Conservation (phyloP, 1,140 invertebrate species). For the Venustaconcha ellipsiformis region DNA sequence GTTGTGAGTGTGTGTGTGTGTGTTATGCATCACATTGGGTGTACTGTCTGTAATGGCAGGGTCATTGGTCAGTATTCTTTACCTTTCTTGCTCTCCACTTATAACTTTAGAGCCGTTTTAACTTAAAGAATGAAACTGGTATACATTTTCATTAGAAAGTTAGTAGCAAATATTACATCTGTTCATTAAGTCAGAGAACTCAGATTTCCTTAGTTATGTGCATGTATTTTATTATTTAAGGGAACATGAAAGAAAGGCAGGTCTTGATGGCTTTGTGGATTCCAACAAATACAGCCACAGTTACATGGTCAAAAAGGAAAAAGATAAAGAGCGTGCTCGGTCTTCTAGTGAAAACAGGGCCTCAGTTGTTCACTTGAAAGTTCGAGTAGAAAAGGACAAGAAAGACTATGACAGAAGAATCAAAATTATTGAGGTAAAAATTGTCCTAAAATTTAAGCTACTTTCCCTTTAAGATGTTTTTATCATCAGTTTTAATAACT, state of each 20-base stretch:
- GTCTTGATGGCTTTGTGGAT: constrained; percentile 63
- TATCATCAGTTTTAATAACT: too few species aligned
- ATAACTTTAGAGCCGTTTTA: too few species aligned
- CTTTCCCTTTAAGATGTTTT: neutral
- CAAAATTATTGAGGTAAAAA: constrained; percentile 63
- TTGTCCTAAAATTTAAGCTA: neutral
- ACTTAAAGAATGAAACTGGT: too few species aligned
- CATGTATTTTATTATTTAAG: constrained; percentile 33
- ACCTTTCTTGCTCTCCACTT: too few species aligned
- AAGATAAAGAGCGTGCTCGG: constrained; percentile 21
- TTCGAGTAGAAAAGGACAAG: constrained; percentile 49
- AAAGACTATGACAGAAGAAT: constrained; percentile 61
- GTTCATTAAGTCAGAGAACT: too few species aligned
- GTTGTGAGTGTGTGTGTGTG: too few species aligned
- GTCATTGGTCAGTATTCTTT: too few species aligned
- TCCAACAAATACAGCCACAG: constrained; percentile 55
- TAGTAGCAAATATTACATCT: too few species aligned
- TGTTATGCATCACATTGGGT: too few species aligned
- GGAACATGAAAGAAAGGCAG: constrained; percentile 63
- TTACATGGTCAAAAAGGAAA: constrained; percentile 53
- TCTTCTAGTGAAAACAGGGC: constrained; percentile 11
- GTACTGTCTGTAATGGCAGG: too few species aligned
- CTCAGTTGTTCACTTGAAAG: constrained; percentile 50
- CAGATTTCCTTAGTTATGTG: too few species aligned
- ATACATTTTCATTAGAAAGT: too few species aligned